Base-by-base conservation (phyloP, 1,140 invertebrate genomes). In the Lepidotrigona ventralis region DNA sequence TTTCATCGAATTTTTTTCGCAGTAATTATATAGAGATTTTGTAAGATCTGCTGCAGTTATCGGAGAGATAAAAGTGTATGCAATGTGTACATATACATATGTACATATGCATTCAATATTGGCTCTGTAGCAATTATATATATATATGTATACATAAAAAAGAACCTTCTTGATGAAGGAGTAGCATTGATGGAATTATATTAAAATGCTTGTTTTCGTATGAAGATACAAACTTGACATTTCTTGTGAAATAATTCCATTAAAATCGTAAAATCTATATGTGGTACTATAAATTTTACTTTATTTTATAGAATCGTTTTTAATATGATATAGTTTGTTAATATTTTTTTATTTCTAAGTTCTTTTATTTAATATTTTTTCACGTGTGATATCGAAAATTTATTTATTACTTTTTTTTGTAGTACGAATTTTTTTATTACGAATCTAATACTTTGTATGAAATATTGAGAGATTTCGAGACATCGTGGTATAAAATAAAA, bases 401-500 rank as follows among this genome's bases (percentile, higher is more conserved):
- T 66, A 54, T 56, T 12, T 39, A 60, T 29, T 23, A 60, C 23
- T 17, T 72, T 72, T 6, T n/a, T 46, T 39, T 12, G 2, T 74
- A 3, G 33, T 21, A 56, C 33, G 26, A 33, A 33, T 33, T 33
- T 33, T 33, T 39, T 39, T 0, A 60, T 53, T 53, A 69, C 8
- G 17, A 66, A 1, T 14, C 26, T 60, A 15, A 63, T 60, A 39
- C 14, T 33, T 9, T 29, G 8, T 72, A 29, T 1, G 46, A 69
- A 79, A 72, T 88, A 80, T 88, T 70, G 77, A 85, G 69, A 78
- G 60, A 69, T 29, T 78, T 74, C 64, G 33, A 60, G 66, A 79
- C 79, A 73, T 39, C 74, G 81, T 66, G 73, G 76, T 79, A 83
- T 77, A 87, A 91, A 91, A 92, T 90, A 92, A 91, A 91, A 90